phyloP scores from a whole-genome alignment of 2,797 vertebrate genomes.

The Hydrolagus colliei region DNA sequence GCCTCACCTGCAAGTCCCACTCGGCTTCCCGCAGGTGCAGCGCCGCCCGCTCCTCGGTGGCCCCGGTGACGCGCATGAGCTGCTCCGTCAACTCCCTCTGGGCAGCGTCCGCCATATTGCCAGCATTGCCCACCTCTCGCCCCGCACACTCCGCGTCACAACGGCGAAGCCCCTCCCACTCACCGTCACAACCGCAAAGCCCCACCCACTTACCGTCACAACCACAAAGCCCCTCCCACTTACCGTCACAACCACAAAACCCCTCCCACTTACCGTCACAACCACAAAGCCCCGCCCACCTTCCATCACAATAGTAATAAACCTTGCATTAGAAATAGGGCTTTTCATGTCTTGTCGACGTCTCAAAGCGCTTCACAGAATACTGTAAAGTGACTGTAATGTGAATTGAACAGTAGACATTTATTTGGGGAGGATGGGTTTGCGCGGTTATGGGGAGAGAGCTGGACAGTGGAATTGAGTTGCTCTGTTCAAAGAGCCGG shows the following conservation, averaged over 20 bases:
- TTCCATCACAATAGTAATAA: too few relatives aligned
- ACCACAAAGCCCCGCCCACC: neutral
- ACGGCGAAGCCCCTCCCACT: neutral
- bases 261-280: neutral
- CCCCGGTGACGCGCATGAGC: neutral
- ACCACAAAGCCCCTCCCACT: neutral
- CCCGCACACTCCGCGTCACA: too few relatives aligned
- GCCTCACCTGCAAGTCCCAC: conserved; percentile 13
- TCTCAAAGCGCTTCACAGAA: too few relatives aligned
- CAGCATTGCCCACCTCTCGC: neutral
- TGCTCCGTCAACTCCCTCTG: neutral
- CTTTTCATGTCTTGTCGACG: too few relatives aligned
- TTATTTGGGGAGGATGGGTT: too few relatives aligned
- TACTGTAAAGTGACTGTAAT: too few relatives aligned
- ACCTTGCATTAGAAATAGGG: too few relatives aligned
- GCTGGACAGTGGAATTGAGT: too few relatives aligned
- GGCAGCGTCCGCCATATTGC: neutral
- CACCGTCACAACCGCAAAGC: neutral
- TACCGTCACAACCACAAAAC: neutral
- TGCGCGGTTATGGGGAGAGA: too few relatives aligned
- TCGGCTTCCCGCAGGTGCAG: neutral
- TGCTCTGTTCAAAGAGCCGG: too few relatives aligned
- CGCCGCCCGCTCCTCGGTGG: neutral
- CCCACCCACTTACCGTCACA: too few relatives aligned
- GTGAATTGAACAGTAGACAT: too few relatives aligned